Base-by-base conservation (phyloP, 35 echinoderm and acorn worm genomes). In the Lytechinus pictus region DNA sequence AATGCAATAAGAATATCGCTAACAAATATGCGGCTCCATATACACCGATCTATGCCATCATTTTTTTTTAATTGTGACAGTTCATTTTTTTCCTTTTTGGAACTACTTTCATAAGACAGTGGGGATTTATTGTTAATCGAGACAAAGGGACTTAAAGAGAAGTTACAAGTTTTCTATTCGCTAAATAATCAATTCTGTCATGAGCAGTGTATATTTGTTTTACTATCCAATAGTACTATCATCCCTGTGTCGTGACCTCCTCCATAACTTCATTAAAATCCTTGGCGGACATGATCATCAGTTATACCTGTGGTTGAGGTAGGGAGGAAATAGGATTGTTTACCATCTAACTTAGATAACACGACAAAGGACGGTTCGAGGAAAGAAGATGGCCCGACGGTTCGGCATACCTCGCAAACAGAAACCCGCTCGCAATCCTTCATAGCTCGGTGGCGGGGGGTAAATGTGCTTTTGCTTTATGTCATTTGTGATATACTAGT, bases 401-500 rank as follows among this genome's bases (percentile, higher is more conserved):
- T 16, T 79, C 66, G 66, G 66, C 66, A 79, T 79, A 79, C 66
- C 14, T 79, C 21, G 66, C n/a, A 79, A 79, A 79, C 14, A 79
- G 66, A 79, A 19, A 79, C 66, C 16, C 66, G 66, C 66, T 79
- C 16, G 57, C 57, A 12, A 60, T 60, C 57, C 2, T 16, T 60
- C 66, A 79, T 24, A 79, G 19, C 66, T 58, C 19, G 8, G n/a
- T 79, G 66, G 66, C 24, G 19, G 52, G 33, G 52, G 88, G 88
- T 90, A 90, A 90, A 90, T 90, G 88, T 21, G 88, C 88, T 90
- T 90, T 90, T 90, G 88, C 88, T 54, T 52, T 12, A 52, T 90
- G 88, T 90, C 88, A 90, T 10, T 8, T 4, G 88, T 54, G 66
- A 79, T 52, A 90, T 52, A 44, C 16, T 90, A 44, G 88, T 54